Conservation (phyloP, 2,797 vertebrate genomes). For the Parauchenoglanis ngamensis region DNA sequence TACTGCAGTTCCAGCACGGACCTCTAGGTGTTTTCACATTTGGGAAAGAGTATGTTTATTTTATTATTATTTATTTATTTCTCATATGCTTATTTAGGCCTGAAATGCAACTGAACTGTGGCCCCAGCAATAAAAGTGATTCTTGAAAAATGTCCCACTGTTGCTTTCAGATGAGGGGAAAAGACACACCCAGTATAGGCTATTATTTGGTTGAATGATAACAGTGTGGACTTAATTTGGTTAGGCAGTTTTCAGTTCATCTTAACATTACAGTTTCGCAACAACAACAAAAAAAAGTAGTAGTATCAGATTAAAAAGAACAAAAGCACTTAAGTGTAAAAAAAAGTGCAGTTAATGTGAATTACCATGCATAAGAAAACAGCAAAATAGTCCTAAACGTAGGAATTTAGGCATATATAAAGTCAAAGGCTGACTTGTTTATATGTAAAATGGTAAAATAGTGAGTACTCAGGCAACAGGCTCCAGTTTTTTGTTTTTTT, state of each 20-base stretch:
- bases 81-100: background rate
- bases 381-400: background rate
- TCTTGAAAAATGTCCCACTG: background rate
- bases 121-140: background rate
- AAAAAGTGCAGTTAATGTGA: background rate
- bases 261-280: background rate
- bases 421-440: background rate
- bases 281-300: background rate
- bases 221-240: background rate
- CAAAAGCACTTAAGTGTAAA: too few relatives aligned
- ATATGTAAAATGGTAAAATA: background rate
- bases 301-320: background rate
- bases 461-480: background rate
- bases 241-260: background rate
- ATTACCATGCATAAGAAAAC: background rate
- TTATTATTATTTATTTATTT: background rate
- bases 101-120: background rate
- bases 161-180: background rate
- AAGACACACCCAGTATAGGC: background rate
- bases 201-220: background rate
- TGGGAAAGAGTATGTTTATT: background rate
- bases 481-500: background rate
- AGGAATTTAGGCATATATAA: background rate
- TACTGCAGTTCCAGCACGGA: constrained; percentile 51
- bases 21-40: constrained; percentile 47